Evolutionary conservation across 2,113 vertebrate species (phyloP).

Genomic region (Macrotis lagotis): DNA sequence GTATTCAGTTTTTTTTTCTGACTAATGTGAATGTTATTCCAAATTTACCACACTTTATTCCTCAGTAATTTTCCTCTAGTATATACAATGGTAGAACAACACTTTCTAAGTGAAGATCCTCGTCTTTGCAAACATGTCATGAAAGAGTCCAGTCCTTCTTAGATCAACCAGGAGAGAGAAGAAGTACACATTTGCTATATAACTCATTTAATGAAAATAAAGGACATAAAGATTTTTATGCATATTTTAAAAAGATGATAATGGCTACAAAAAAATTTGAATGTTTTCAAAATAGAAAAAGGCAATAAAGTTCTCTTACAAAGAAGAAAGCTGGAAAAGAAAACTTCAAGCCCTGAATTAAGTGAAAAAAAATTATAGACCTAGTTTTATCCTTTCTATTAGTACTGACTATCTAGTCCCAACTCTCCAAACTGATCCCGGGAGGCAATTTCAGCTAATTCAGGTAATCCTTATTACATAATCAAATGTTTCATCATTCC

Average conservation of each 20-base stretch:
- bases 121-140: constrained; percentile 56
- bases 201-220: constrained; percentile 45
- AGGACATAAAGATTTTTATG: constrained; percentile 33
- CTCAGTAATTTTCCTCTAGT: background rate
- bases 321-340: background rate
- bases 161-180: constrained; percentile 40
- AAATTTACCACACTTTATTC: background rate
- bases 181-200: background rate
- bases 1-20: background rate
- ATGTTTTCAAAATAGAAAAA: constrained; percentile 27
- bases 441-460: background rate
- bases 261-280: background rate
- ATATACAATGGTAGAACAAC: constrained; percentile 19
- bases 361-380: too few species aligned
- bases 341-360: background rate
- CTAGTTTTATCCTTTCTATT: background rate
- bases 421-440: background rate
- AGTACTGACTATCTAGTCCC: background rate
- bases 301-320: background rate
- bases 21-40: background rate
- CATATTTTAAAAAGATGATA: background rate
- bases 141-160: constrained; percentile 57
- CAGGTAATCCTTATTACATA: background rate
- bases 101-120: constrained; percentile 27
- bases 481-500: background rate